Conservation (phyloP, 35 echinoderm and acorn worm species). For the Amphiura filiformis region DNA sequence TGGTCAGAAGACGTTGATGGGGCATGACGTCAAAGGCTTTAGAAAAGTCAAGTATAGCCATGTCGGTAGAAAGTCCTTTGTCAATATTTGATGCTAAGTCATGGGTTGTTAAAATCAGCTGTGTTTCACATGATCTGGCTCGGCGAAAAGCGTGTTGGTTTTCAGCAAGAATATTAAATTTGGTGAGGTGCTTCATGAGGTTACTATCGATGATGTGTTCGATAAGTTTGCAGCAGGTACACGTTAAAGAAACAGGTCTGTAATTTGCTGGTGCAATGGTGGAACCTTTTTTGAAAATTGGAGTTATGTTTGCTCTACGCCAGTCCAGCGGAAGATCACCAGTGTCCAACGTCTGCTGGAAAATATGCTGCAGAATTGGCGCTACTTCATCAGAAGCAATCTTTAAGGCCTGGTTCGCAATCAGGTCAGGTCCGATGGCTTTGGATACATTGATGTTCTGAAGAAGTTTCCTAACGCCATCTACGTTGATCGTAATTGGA, state of each 20-base stretch:
- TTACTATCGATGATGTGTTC: too few relatives aligned
- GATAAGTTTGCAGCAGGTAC: too few relatives aligned
- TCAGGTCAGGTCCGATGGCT: conserved; percentile 41
- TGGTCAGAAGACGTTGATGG: too few relatives aligned
- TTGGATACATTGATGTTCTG: conserved; percentile 6
- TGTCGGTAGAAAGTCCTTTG: too few relatives aligned
- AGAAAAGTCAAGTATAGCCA: too few relatives aligned
- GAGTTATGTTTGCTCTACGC: conserved; percentile 40
- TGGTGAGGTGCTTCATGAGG: too few relatives aligned
- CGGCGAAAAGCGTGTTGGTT: too few relatives aligned
- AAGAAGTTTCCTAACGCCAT: conserved; percentile 13
- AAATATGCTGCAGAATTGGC: conserved; percentile 14
- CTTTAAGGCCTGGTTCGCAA: conserved; percentile 18
- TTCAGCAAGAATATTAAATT: too few relatives aligned
- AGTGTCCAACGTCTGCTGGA: conserved; percentile 19
- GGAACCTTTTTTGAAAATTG: conserved; percentile 49
- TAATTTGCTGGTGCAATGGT: conserved; percentile 39
- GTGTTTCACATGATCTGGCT: too few relatives aligned
- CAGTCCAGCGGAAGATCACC: conserved; percentile 45
- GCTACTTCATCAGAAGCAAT: conserved; percentile 43
- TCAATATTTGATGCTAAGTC: too few relatives aligned
- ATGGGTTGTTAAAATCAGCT: too few relatives aligned
- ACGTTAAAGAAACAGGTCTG: conserved; percentile 27
- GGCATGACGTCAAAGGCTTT: too few relatives aligned
- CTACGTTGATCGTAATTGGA: not conserved